Evolutionary conservation across 2,888 invertebrate genomes (phyloP).

Genomic region (Hyppa rectilinea): DNA sequence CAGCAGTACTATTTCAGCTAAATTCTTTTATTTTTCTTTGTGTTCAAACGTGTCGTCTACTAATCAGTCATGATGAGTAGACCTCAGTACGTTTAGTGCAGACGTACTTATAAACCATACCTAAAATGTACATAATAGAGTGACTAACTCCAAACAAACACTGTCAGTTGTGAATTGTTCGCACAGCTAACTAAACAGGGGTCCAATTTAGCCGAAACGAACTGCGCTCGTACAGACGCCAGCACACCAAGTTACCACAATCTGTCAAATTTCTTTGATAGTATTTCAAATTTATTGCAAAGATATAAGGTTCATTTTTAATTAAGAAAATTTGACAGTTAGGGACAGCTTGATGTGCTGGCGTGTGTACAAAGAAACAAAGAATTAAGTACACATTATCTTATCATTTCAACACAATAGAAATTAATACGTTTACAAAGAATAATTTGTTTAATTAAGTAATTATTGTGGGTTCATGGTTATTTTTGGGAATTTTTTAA

Average conservation of each 20-base stretch:
- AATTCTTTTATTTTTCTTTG: background rate
- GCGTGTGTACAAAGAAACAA: conserved; percentile 64
- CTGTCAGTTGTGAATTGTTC: conserved; percentile 43
- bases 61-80: background rate
- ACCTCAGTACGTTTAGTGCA: conserved; percentile 18
- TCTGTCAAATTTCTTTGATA: no score
- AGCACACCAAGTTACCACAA: no score
- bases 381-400: conserved; percentile 43
- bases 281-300: no score
- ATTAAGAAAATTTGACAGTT: no score
- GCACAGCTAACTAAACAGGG: background rate
- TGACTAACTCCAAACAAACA: conserved; percentile 44
- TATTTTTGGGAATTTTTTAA: background rate
- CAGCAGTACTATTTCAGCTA: no score
- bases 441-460: conserved; percentile 22
- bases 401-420: conserved; percentile 49
- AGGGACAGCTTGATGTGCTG: no score
- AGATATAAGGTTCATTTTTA: no score
- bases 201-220: conserved; percentile 36
- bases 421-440: conserved; percentile 37
- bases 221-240: conserved; percentile 24
- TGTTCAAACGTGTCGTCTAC: conserved; percentile 9
- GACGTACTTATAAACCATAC: conserved; percentile 24
- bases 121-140: conserved; percentile 24
- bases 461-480: background rate